Percentiles rank a stretch among this genome's conserved stretches.
These are phyloP conservation scores for Allygus modestus DNA, from an alignment of 2,888 invertebrate genomes.

Conservation along the genomic window DNA sequence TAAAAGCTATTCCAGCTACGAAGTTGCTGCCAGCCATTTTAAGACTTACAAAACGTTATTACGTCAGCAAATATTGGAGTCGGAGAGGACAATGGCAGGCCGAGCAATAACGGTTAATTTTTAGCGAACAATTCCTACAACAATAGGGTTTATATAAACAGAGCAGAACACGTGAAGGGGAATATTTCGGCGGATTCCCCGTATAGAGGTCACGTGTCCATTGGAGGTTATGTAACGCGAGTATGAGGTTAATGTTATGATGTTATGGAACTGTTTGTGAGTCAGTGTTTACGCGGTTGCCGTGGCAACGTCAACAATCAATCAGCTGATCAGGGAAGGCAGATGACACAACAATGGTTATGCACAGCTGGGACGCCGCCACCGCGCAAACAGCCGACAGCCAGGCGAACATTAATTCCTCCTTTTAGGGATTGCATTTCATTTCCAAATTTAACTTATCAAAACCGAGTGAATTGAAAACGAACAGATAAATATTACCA, in stretches of 20 bases:
- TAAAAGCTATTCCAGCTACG: too few relatives aligned
- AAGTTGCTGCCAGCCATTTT: not conserved
- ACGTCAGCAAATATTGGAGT: not conserved
- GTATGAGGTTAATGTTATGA: conserved; percentile 41
- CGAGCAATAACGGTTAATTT: not conserved
- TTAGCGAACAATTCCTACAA: conserved; percentile 5
- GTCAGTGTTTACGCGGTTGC: conserved; percentile 15
- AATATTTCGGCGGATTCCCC: conserved; percentile 5
- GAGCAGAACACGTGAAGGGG: not conserved
- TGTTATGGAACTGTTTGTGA: not conserved
- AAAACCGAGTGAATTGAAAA: too few relatives aligned
- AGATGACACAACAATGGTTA: conserved; percentile 26
- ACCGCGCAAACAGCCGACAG: too few relatives aligned
- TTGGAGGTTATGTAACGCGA: not conserved
- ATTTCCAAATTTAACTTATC: too few relatives aligned
- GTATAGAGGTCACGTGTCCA: conserved; percentile 6
- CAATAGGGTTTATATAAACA: conserved; percentile 35
- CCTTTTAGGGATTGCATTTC: too few relatives aligned
- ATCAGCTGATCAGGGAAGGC: not conserved
- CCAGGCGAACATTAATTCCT: too few relatives aligned
- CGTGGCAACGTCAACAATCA: conserved; percentile 28
- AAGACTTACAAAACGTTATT: not conserved
- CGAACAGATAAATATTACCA: too few relatives aligned
- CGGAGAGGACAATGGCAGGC: not conserved
- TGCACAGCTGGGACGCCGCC: too few relatives aligned